phyloP scores from a whole-genome alignment of 2,797 vertebrate species.

The Anomalospiza imberbis region DNA sequence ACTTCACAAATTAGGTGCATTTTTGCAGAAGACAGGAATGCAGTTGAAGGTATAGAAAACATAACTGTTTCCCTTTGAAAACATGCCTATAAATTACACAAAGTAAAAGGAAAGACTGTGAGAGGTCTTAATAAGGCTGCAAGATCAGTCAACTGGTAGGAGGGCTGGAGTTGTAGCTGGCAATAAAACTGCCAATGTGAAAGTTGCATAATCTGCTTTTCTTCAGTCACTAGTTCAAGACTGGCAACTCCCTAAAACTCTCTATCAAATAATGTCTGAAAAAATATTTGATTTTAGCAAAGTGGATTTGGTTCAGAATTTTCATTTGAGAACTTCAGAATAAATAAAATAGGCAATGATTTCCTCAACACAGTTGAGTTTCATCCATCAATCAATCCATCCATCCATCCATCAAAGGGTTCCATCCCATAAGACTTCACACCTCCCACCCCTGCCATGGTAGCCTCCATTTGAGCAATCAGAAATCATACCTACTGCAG shows the following conservation, averaged over 20 bases:
- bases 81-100: background rate
- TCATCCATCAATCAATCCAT: no score
- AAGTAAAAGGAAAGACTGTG: background rate
- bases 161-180: background rate
- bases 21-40: background rate
- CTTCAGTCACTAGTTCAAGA: background rate
- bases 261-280: constrained; percentile 16
- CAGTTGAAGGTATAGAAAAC: background rate
- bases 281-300: background rate
- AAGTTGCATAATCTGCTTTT: background rate
- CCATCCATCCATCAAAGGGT: no score
- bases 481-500: background rate
- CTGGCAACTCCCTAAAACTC: constrained; percentile 6
- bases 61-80: background rate
- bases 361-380: background rate
- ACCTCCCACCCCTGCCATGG: accelerated
- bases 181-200: background rate
- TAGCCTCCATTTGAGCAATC: accelerated
- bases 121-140: background rate
- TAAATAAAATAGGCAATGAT: background rate
- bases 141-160: background rate
- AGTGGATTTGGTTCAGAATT: background rate
- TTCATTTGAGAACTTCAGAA: background rate
- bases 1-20: background rate
- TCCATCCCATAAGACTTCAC: background rate